Evolutionary conservation across 2,888 invertebrate genomes (phyloP), one percentile per base, ranked within the genome.

Genomic region (Leucoma salicis): DNA sequence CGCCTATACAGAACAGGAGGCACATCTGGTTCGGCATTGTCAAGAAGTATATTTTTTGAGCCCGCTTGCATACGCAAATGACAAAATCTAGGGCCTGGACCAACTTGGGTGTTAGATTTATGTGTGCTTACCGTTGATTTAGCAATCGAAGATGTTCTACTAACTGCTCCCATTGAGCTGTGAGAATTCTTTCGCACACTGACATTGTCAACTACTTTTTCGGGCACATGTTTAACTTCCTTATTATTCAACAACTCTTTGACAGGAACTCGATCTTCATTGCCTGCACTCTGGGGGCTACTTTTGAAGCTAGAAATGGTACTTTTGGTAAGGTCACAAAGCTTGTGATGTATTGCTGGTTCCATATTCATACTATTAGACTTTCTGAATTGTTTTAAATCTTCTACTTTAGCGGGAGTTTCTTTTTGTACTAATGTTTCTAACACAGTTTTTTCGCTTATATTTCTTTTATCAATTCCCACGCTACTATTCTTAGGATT

Each of bases 11-110:
- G 82, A 21, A 95, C 92, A 0, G 95, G 95, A 10, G 94, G 92
- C 16, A 94, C 91, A 52, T 91, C 91, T 31, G 93, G 92, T 57
- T 94, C 94, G 21, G 94, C 93, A 63, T 95, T 95, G 74, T 95
- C 95, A 14, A 96, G 82, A 3, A 96, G 82, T 62, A 96, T 95
- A 72, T 95, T 96, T 69, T 94, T 95, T 8, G 95, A 94, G 4
- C 95, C 95, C 4, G 93, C 93, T 64, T 95, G 95, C 63, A 95
- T 91, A 25, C 95, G 91, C 67, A 95, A 91, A 37, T 95, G 94
- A 65, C 95, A 95, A 61, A 94, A 93, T 49, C 95, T 90, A 1
- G 95, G 95, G 0, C 95, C 95, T 8, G 90, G 90, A 1, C 90
- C 90, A 0, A 90, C 88, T 63, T 86, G 87, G 11, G 79, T 82